Conservation (phyloP, 2,113 vertebrate species). For the Grammomys surdaster region DNA sequence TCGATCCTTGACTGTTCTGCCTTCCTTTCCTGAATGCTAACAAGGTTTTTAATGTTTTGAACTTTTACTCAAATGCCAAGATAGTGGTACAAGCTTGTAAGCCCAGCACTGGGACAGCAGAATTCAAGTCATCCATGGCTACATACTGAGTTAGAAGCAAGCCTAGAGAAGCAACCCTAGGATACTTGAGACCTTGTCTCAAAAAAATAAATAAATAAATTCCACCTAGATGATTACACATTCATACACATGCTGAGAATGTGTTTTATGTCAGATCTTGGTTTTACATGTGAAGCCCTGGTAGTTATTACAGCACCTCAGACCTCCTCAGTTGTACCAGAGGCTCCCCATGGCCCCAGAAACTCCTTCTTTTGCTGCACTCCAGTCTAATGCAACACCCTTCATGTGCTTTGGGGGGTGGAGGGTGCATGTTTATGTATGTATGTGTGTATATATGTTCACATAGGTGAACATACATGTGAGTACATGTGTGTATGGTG, state of each 20-base stretch:
- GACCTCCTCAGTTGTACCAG: not conserved
- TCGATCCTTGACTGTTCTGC: not conserved
- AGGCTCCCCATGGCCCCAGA: fast-evolving
- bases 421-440: too few species aligned
- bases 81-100: not conserved
- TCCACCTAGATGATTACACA: constrained; percentile 30
- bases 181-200: not conserved
- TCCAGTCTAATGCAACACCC: not conserved
- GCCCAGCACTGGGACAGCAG: too few species aligned
- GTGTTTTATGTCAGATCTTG: not conserved
- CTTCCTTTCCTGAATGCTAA: not conserved
- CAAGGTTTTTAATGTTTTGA: not conserved
- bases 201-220: not conserved
- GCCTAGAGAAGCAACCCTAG: too few species aligned
- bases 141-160: not conserved
- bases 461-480: too few species aligned
- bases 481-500: not conserved
- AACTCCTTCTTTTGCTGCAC: not conserved
- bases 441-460: not conserved
- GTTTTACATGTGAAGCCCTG: constrained; percentile 24
- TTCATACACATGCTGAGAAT: not conserved
- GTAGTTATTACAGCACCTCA: not conserved
- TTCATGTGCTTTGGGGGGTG: not conserved
- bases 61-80: not conserved
- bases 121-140: too few species aligned